Conservation (phyloP, 2,888 invertebrate genomes). For the Malachius bipustulatus region DNA sequence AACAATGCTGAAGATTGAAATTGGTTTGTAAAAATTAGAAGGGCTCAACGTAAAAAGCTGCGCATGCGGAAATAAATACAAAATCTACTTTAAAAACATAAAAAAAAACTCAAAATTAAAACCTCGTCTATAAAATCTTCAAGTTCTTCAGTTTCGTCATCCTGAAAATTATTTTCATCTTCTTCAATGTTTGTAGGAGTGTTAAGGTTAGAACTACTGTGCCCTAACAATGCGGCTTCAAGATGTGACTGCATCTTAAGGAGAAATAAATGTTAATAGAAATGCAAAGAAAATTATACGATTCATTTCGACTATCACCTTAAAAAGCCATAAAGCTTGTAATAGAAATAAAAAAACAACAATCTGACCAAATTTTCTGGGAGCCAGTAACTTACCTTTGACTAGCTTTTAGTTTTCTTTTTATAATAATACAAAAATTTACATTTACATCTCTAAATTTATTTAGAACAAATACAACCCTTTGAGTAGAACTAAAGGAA, state of each 20-base stretch:
- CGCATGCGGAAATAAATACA: not conserved
- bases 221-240: conserved; percentile 37
- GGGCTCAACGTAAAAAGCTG: no score
- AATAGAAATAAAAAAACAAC: conserved; percentile 16
- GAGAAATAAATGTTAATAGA: conserved; percentile 23
- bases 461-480: no score
- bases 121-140: conserved; percentile 48
- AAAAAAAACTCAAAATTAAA: conserved; percentile 15
- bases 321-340: conserved; percentile 19
- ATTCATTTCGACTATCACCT: conserved; percentile 15
- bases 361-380: no score
- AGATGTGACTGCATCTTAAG: conserved; percentile 38
- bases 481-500: no score
- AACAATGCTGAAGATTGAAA: no score
- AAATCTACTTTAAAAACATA: conserved; percentile 5
- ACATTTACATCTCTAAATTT: no score
- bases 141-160: conserved; percentile 42
- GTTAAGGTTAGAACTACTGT: conserved; percentile 31
- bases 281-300: conserved; percentile 9
- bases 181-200: conserved; percentile 27
- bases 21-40: no score
- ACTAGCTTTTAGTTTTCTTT: no score
- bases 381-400: no score
- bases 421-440: no score
- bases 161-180: conserved; percentile 41